Base-by-base conservation (phyloP, 2,113 vertebrate genomes). In the Gadus macrocephalus region DNA sequence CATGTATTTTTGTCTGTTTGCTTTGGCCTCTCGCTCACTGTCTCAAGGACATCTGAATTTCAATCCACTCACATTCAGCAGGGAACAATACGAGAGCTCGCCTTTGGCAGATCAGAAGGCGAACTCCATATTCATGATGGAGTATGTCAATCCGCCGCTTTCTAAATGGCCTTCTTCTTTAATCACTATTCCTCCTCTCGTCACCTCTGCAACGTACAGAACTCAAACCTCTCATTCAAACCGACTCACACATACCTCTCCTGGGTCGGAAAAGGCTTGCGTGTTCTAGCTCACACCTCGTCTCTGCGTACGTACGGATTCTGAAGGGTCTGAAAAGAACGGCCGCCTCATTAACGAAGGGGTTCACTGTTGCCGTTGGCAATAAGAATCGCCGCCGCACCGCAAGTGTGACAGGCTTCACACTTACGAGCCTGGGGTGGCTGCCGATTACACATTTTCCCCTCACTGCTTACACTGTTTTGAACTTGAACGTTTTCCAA, bases 11-110 rank as follows among this genome's bases (percentile, higher is more conserved):
- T 25, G 25, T 55, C 53, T 55, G 12, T 55, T 55, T 14, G 16
- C 12, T 55, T 55, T 55, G 53, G 53, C 53, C 55, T 58, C n/a
- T 17, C n/a, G 3, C 61, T 22, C 2, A 72, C 75, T 67, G 60
- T 70, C 65, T 76, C 25, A 71, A 49, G 49, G 11, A 56, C 7
- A 22, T 12, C 35, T 14, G 0, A 16, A 16, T 75, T 69, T 69
- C 80, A 80, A 75, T 77, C 71, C 63, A 17, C 22, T 76, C 31
- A 83, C 69, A 82, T 78, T 68, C 42, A 49, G 9, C 42, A 49
- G 42, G 12, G 42, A 49, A 49, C 42, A 49, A 49, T 7, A 14
- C 42, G 42, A 49, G 11, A 49, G 42, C 73, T 16, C 31, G 35
- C 67, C 66, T 64, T 20, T 55, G 55, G 42, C 42, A 53, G 63